Evolutionary conservation across 2,113 vertebrate genomes (phyloP), one percentile per base, ranked within the genome.

Genomic region (Mugil cephalus): DNA sequence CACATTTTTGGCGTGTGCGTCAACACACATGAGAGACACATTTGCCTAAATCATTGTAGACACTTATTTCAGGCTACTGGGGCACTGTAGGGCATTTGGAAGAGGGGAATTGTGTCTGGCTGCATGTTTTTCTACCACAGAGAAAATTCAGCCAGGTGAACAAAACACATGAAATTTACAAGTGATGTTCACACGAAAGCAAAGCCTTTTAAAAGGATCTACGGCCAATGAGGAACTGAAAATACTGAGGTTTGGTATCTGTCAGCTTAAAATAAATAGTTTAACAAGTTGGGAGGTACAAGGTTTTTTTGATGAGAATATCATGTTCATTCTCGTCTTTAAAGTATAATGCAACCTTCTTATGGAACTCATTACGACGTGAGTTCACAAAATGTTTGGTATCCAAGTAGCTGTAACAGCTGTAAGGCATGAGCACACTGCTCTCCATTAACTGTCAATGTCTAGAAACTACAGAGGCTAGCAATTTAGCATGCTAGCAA

Each of bases 1-100:
- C 74, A 74, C 64, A 7, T 86, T 74, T 78, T 52, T 55, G 63
- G 48, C 56, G 76, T 77, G 30, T 69, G 56, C 45, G 67, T 74
- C 24, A 43, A 43, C 59, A 71, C 60, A 55, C 60, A 70, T 12
- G 30, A 40, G 38, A 83, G 66, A 74, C 13, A 14, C n/a, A 2
- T 82, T 78, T 61, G 65, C 19, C 7, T 69, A 43, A 87, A 79
- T 48, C 47, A 8, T 18, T 36, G 63, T 58, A 76, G 66, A 62
- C 55, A 40, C 51, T 82, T 2, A 51, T 47, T 55, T 66, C 14
- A 40, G 58, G 36, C 64, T 68, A 18, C 61, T 63, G 12, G 51
- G 40, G 51, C 45, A 54, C 18, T 67, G 55, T 50, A 69, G 34
- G 69, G 52, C 59, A 14, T 60, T 39, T 77, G 51, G 40, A 69